Percentiles rank a stretch among this genome's conserved stretches.
Evolutionary conservation across 1,140 invertebrate genomes (phyloP).

Genomic region (Euglossa dilemma): DNA sequence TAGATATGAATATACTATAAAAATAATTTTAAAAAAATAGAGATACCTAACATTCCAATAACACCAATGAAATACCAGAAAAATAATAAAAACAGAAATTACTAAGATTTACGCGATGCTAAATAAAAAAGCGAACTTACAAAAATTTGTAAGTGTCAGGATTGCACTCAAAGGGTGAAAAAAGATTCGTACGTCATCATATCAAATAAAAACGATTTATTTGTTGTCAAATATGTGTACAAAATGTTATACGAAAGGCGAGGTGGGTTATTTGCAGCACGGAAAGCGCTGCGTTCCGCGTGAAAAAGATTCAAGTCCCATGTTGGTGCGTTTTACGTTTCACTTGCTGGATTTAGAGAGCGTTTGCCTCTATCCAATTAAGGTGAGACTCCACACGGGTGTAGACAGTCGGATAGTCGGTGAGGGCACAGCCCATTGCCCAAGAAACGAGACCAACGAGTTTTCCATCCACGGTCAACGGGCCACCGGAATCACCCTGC

Average conservation of each 20-base stretch:
- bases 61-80: no score
- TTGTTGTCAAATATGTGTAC: background rate
- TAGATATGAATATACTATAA: no score
- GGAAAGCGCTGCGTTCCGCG: no score
- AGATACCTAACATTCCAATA: no score
- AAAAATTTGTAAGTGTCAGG: no score
- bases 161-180: background rate
- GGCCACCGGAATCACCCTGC: constrained; percentile 84
- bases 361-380: constrained; percentile 59
- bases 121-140: no score
- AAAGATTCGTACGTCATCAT: background rate
- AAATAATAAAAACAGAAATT: no score
- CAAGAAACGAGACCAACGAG: constrained; percentile 81
- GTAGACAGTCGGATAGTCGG: constrained; percentile 77
- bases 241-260: background rate
- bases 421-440: constrained; percentile 77
- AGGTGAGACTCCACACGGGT: constrained; percentile 70
- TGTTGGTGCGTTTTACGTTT: background rate
- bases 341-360: constrained; percentile 12
- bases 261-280: background rate
- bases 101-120: no score
- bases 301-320: no score
- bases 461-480: constrained; percentile 79
- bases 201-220: background rate
- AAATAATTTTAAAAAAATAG: no score